A percentile compares a stretch with the other conserved stretches of the same genome.
Evolutionary conservation across 2,113 vertebrate species (phyloP).

Genomic region (Sinocyclocheilus maitianheensis): DNA sequence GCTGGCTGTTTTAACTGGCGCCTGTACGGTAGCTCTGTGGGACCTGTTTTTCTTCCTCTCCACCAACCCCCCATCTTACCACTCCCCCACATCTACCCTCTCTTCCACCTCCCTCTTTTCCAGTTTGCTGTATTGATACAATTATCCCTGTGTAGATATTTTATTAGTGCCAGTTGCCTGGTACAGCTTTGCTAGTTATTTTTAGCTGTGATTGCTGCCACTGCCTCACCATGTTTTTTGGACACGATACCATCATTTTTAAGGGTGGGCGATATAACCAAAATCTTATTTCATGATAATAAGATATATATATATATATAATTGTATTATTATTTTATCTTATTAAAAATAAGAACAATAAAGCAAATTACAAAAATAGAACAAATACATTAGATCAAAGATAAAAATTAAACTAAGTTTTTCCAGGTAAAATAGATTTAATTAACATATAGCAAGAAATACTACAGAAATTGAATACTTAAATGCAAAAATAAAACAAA

Average conservation of each 20-base stretch:
- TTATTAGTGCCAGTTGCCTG: conserved; percentile 70
- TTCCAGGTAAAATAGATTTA: no score
- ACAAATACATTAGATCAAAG: no score
- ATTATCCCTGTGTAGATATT: conserved; percentile 72
- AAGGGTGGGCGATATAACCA: no score
- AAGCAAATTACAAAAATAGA: no score
- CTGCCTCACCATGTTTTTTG: conserved; percentile 51
- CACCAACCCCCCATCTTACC: conserved; percentile 63
- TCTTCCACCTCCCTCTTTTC: conserved; percentile 47
- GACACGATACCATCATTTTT: conserved; percentile 51
- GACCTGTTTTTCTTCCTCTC: conserved; percentile 76
- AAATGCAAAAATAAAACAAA: no score
- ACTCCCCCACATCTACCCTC: conserved; percentile 64
- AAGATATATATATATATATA: no score
- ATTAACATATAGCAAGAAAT: no score
- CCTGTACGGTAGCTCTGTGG: conserved; percentile 81
- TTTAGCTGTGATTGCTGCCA: conserved; percentile 67
- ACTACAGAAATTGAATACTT: no score
- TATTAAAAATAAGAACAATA: no score
- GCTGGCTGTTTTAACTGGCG: conserved; percentile 76
- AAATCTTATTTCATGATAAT: no score
- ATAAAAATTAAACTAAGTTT: no score
- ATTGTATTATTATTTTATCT: no score
- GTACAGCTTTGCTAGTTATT: conserved; percentile 68
- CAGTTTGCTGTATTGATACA: conserved; percentile 69